Percentiles rank a stretch among this genome's conserved stretches.
Evolutionary conservation across 2,888 invertebrate genomes (phyloP).

Genomic region (Pseudococcus longispinus): DNA sequence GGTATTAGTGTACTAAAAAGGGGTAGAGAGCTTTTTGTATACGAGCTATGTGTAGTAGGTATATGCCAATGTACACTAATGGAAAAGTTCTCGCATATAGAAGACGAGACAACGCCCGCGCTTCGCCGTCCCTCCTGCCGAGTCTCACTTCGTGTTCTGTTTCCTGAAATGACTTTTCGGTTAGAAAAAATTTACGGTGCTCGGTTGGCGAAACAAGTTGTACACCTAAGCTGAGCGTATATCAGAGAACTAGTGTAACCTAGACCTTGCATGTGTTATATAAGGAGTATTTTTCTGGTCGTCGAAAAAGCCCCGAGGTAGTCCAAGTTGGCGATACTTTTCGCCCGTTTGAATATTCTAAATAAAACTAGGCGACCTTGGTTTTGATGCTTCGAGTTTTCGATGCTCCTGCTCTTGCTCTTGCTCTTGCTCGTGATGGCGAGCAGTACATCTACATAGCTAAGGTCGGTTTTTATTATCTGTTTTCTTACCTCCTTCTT

Average conservation of each 20-base stretch:
- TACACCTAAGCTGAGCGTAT: no score
- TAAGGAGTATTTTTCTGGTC: conserved; percentile 23
- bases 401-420: not conserved
- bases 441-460: not conserved
- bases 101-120: not conserved
- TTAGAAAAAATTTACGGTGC: not conserved
- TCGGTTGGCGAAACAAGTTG: not conserved
- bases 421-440: no score
- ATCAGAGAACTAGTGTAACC: not conserved
- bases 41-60: not conserved
- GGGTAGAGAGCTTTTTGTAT: conserved; percentile 1
- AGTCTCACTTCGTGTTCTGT: not conserved
- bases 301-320: not conserved
- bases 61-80: conserved; percentile 10
- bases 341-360: conserved; percentile 30
- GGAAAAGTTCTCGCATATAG: not conserved
- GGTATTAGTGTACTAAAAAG: not conserved
- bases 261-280: conserved; percentile 16
- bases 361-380: not conserved
- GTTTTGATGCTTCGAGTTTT: not conserved
- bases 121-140: not conserved
- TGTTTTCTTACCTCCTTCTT: not conserved
- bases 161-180: not conserved
- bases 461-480: not conserved
- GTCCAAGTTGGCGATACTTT: conserved; percentile 40